These are phyloP conservation scores for Zelostemma sp. DNA, from an alignment of 1,140 invertebrate genomes.

Conservation along the genomic window DNA sequence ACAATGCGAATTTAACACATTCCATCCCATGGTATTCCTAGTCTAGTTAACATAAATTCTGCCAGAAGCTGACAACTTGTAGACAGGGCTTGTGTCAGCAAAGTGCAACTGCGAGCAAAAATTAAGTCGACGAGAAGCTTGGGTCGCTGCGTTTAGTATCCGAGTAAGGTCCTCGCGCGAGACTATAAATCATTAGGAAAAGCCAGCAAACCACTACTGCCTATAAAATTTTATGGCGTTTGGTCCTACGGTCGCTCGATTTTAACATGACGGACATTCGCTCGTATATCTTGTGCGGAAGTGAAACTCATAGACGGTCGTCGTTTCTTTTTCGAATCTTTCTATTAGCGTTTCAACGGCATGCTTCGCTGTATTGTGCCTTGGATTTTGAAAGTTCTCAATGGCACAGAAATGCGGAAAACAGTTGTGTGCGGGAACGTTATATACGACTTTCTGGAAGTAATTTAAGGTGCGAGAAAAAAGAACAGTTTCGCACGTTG, in stretches of 20 bases:
- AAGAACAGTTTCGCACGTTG: no score
- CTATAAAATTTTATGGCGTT: conserved; percentile 58
- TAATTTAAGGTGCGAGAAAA: no score
- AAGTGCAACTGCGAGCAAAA: conserved; percentile 5
- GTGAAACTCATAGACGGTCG: conserved; percentile 48
- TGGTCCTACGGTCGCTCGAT: conserved; percentile 29
- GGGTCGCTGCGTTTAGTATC: background rate
- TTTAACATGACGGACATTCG: conserved; percentile 18
- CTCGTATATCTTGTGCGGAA: conserved; percentile 52
- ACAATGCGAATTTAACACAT: no score
- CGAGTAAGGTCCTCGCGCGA: conserved; percentile 19
- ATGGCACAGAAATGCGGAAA: no score
- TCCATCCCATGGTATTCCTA: no score
- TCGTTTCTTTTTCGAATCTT: conserved; percentile 31
- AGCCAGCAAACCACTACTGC: conserved; percentile 54
- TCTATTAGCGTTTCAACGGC: conserved; percentile 54
- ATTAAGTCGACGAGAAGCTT: conserved; percentile 28
- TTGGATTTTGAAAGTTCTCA: conserved; percentile 22
- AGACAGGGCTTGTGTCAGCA: background rate
- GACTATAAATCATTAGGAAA: conserved; percentile 54
- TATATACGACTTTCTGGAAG: no score
- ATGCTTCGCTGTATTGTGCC: conserved; percentile 48
- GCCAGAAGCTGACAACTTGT: background rate
- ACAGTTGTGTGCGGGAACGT: no score
- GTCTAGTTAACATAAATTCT: background rate